Evolutionary conservation across 2,797 vertebrate genomes (phyloP).

Genomic region (Rhyacichthys aspro): DNA sequence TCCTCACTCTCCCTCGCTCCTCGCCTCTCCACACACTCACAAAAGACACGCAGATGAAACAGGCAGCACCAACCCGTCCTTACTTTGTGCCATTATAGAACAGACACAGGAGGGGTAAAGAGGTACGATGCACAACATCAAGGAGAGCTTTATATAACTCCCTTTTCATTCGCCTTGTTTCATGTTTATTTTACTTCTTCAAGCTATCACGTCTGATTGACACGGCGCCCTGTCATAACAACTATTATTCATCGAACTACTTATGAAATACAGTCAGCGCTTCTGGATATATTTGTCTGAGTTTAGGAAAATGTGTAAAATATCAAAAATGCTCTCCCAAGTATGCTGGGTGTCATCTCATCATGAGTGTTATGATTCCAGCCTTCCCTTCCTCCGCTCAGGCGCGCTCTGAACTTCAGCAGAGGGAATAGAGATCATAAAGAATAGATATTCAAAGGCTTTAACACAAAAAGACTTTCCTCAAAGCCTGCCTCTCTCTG

Average conservation of each 20-base stretch:
- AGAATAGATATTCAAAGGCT: constrained; percentile 82
- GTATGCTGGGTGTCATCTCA: constrained; percentile 81
- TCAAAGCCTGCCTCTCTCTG: constrained; percentile 75
- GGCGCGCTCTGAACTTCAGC: constrained; percentile 77
- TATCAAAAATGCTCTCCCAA: constrained; percentile 82
- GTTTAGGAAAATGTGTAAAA: constrained; percentile 83
- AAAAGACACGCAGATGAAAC: constrained; percentile 86
- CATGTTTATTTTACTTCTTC: constrained; percentile 85
- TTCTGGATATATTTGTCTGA: constrained; percentile 86
- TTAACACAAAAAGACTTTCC: constrained; percentile 80
- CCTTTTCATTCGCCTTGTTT: constrained; percentile 81
- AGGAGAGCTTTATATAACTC: constrained; percentile 87
- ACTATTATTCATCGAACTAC: constrained; percentile 84
- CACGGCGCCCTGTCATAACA: constrained; percentile 83
- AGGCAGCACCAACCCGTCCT: constrained; percentile 81
- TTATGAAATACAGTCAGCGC: constrained; percentile 81
- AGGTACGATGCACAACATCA: constrained; percentile 84
- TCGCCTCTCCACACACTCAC: constrained; percentile 82
- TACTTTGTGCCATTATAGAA: constrained; percentile 86
- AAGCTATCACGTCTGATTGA: constrained; percentile 83
- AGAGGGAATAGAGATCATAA: constrained; percentile 82
- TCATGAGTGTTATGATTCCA: constrained; percentile 81
- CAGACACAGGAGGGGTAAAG: constrained; percentile 84
- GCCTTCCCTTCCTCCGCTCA: constrained; percentile 75
- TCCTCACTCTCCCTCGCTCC: constrained; percentile 63